These are phyloP conservation scores for Drosophila lutescens DNA, from an alignment of 2,888 invertebrate species.

Conservation along the genomic window DNA sequence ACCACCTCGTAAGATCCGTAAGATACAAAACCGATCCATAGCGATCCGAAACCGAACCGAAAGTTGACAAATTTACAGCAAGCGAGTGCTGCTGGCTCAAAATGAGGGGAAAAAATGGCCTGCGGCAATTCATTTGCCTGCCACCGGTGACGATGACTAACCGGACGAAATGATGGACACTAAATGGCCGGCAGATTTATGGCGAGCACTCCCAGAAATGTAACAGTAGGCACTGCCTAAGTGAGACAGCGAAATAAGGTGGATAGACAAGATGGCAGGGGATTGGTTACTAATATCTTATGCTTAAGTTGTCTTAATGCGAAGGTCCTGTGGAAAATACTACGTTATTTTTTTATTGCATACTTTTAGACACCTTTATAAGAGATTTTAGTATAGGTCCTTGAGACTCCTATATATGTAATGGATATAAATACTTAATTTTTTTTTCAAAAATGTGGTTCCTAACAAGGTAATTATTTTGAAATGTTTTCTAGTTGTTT, in stretches of 20 bases:
- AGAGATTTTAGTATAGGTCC: too few relatives aligned
- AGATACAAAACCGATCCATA: constrained; percentile 27
- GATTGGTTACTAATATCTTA: too few relatives aligned
- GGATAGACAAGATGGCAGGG: too few relatives aligned
- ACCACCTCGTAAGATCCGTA: constrained; percentile 22
- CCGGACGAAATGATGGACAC: constrained; percentile 73
- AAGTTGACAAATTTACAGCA: constrained; percentile 76
- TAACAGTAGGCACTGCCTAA: constrained; percentile 16
- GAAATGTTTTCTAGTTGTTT: too few relatives aligned
- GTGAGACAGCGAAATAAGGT: background rate
- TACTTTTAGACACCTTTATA: too few relatives aligned
- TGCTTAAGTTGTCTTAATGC: too few relatives aligned
- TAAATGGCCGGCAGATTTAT: constrained; percentile 77
- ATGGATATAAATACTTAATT: too few relatives aligned
- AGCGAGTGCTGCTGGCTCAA: constrained; percentile 45
- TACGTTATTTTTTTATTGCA: too few relatives aligned
- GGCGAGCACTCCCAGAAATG: constrained; percentile 57
- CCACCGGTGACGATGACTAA: constrained; percentile 58
- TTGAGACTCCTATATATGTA: too few relatives aligned
- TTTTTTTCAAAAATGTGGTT: too few relatives aligned
- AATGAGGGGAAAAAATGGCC: constrained; percentile 55
- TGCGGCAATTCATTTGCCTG: constrained; percentile 71
- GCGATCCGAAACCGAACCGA: constrained; percentile 51
- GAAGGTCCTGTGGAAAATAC: too few relatives aligned
- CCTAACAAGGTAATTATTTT: too few relatives aligned